A percentile compares a stretch with the other conserved stretches of the same genome.
Evolutionary conservation across 2,113 vertebrate genomes (phyloP).

Genomic region (Poicephalus gulielmi): DNA sequence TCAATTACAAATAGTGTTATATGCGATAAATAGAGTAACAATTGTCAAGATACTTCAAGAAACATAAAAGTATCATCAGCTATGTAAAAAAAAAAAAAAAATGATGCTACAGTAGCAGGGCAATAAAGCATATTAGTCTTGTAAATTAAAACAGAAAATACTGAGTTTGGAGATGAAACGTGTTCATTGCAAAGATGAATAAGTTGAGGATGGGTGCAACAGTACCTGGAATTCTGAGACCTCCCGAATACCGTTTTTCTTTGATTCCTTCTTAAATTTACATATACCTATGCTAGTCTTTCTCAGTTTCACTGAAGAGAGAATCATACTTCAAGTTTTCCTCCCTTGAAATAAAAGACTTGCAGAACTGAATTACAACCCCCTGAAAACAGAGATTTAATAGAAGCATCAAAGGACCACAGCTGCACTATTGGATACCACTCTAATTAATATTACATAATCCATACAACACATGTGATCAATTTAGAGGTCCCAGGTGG

Average conservation of each 20-base stretch:
- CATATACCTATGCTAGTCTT: neutral
- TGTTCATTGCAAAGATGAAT: neutral
- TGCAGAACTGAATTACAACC: neutral
- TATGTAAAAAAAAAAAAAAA: no score
- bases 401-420: slow-evolving; percentile 53
- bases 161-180: neutral
- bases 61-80: neutral
- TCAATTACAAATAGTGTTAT: neutral
- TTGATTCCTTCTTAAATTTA: neutral
- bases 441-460: slow-evolving; percentile 73
- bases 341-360: neutral
- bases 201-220: neutral
- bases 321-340: neutral
- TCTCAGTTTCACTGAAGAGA: neutral
- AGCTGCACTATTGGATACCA: slow-evolving; percentile 59
- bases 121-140: neutral
- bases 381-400: slow-evolving; percentile 41
- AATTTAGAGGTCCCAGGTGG: slow-evolving; percentile 44
- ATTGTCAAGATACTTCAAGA: neutral
- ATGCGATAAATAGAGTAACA: neutral
- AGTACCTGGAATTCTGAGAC: neutral
- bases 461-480: slow-evolving; percentile 59
- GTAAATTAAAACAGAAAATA: neutral
- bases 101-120: neutral
- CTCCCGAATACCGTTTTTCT: neutral